These are phyloP conservation scores for Agapornis roseicollis DNA, from an alignment of 2,113 vertebrate species.

Conservation along the genomic window DNA sequence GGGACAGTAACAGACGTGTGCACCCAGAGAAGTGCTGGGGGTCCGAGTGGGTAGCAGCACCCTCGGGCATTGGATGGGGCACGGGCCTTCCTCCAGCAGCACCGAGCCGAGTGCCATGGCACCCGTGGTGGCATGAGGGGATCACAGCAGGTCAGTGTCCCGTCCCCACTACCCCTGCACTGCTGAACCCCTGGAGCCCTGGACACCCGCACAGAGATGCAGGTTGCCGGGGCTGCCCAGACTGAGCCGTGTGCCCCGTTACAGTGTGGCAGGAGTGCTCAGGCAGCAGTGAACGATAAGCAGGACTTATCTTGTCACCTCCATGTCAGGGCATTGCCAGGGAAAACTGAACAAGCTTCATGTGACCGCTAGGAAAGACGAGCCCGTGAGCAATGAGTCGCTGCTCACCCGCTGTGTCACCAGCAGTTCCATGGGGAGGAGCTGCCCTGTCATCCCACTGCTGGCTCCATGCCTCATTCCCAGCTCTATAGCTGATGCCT, in stretches of 20 bases:
- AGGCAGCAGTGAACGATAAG: rapidly evolving
- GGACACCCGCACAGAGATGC: background rate
- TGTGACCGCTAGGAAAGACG: background rate
- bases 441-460: background rate
- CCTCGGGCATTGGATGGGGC: background rate
- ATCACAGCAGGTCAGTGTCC: rapidly evolving
- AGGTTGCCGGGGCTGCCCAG: background rate
- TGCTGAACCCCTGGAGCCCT: background rate
- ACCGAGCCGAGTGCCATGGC: rapidly evolving
- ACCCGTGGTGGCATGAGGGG: background rate
- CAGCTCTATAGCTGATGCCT: background rate
- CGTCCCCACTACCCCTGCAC: rapidly evolving
- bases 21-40: background rate
- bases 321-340: rapidly evolving
- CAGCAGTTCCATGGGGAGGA: background rate
- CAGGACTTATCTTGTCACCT: background rate
- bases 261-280: rapidly evolving
- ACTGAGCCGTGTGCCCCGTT: background rate
- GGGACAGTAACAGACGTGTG: rapidly evolving
- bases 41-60: rapidly evolving
- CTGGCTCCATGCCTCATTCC: background rate
- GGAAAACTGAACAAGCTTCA: background rate
- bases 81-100: background rate
- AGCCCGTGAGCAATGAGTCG: rapidly evolving
- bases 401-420: rapidly evolving